phyloP scores from a whole-genome alignment of 2,113 vertebrate genomes.

The Myanophis thanlyinensis region DNA sequence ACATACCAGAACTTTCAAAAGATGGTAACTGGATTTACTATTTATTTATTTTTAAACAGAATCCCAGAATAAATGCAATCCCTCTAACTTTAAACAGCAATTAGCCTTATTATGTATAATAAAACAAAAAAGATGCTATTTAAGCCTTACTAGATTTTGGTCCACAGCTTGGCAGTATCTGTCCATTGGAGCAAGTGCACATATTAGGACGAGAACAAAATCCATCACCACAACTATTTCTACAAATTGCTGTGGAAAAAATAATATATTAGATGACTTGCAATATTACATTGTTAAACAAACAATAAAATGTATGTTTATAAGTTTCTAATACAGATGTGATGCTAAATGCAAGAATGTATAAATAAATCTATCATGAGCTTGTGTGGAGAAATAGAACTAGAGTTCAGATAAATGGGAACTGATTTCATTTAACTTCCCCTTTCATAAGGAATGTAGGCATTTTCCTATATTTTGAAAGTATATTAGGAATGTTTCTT shows the following conservation, averaged over 20 bases:
- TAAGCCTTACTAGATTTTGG: conserved; percentile 72
- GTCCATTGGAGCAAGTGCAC: conserved; percentile 84
- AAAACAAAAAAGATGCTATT: not conserved
- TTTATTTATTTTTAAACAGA: not conserved
- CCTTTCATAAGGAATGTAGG: not conserved
- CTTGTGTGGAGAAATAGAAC: not conserved
- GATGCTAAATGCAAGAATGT: not conserved
- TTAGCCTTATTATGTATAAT: not conserved
- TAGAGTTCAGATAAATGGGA: not conserved
- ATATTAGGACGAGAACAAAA: conserved; percentile 88
- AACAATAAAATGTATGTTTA: not conserved
- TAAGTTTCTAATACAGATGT: not conserved
- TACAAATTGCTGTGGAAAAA: conserved; percentile 78
- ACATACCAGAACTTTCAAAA: not conserved
- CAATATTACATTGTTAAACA: not conserved
- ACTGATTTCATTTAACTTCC: not conserved
- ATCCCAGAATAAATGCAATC: not conserved
- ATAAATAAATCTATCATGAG: not conserved
- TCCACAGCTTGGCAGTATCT: conserved; percentile 78
- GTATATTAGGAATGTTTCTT: not conserved
- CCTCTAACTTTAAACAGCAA: not conserved
- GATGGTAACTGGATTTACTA: not conserved
- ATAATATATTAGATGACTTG: not conserved
- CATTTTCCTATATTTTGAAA: not conserved
- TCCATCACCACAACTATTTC: conserved; percentile 84